Percentiles rank a stretch among this genome's conserved stretches.
Conservation (phyloP, 1,140 invertebrate species). For the Pararge aegeria region DNA sequence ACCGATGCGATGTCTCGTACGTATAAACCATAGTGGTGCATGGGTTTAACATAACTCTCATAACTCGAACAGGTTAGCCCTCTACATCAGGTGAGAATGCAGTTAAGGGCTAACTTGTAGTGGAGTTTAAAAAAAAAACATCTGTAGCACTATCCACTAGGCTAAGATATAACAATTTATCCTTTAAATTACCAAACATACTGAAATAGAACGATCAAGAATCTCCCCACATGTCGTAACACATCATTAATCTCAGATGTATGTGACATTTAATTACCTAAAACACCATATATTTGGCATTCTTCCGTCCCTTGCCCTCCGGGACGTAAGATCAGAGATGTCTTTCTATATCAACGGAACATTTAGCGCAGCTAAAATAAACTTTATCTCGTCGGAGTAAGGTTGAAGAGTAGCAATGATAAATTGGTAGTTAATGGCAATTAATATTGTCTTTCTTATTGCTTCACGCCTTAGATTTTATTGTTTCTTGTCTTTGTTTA, state of each 20-base stretch:
- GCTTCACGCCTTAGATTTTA: conserved; percentile 77
- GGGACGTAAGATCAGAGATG: conserved; percentile 30
- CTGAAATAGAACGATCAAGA: conserved; percentile 15
- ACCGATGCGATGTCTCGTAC: no score
- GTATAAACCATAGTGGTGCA: no score
- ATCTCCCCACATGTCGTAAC: conserved; percentile 51
- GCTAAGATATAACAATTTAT: not conserved
- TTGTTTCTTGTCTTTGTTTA: conserved; percentile 53
- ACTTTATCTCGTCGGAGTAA: conserved; percentile 33
- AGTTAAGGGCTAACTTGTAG: no score
- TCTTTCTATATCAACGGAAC: conserved; percentile 30
- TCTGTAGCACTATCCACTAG: no score
- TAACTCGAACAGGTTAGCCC: no score
- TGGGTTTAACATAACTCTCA: no score
- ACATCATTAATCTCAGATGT: conserved; percentile 77
- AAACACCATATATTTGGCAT: conserved; percentile 76
- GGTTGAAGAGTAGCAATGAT: conserved; percentile 4
- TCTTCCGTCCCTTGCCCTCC: conserved; percentile 66
- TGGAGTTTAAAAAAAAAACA: no score
- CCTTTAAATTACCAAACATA: conserved; percentile 4
- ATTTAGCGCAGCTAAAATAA: conserved; percentile 4
- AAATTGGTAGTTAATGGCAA: conserved; percentile 44
- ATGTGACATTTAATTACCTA: conserved; percentile 79
- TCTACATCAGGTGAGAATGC: no score
- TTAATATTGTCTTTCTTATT: conserved; percentile 75